Conservation (phyloP, 1,140 invertebrate genomes). For the Microplitis mediator region DNA sequence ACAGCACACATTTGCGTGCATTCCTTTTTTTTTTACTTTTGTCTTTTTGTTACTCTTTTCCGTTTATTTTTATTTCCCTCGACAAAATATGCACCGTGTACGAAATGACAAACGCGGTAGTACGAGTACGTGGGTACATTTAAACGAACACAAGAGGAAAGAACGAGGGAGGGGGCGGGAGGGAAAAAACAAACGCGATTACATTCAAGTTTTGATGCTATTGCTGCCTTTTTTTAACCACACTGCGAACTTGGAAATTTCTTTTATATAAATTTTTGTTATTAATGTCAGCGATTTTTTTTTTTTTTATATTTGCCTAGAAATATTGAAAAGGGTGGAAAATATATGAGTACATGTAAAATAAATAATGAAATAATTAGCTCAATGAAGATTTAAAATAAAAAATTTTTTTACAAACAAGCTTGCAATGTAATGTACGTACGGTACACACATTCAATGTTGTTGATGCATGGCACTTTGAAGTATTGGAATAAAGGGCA, state of each 20-base stretch:
- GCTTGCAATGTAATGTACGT: neutral
- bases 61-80: neutral
- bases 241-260: too few relatives aligned
- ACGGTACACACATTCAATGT: conserved; percentile 37
- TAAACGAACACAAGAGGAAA: too few relatives aligned
- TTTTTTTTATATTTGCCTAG: neutral
- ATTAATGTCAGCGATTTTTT: too few relatives aligned
- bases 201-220: too few relatives aligned
- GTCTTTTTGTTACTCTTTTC: neutral
- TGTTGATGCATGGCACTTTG: conserved; percentile 52
- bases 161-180: too few relatives aligned
- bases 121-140: too few relatives aligned
- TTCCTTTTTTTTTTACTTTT: conserved; percentile 16
- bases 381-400: neutral
- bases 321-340: too few relatives aligned
- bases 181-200: too few relatives aligned
- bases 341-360: neutral
- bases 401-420: neutral
- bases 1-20: conserved; percentile 5
- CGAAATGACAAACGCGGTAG: too few relatives aligned
- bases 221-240: too few relatives aligned
- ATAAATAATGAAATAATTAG: neutral
- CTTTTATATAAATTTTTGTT: too few relatives aligned
- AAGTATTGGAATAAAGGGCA: conserved; percentile 57
- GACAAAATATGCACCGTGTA: neutral